Evolutionary conservation across 2,888 invertebrate genomes (phyloP), one percentile per base, ranked within the genome.

Genomic region (Torymus auratus): DNA sequence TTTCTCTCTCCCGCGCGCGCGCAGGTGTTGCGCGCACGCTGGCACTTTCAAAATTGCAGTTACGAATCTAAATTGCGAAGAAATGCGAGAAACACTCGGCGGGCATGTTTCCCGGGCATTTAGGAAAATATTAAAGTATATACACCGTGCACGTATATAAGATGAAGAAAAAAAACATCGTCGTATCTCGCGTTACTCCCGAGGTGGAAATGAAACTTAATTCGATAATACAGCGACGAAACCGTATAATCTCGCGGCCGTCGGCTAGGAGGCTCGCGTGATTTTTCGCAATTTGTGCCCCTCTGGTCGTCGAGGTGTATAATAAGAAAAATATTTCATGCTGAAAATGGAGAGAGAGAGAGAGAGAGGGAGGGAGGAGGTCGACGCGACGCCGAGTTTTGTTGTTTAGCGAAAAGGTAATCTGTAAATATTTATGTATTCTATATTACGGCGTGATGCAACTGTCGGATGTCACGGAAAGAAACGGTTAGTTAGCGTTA

Each of bases 271-370:
- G 73, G 82, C 74, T 88, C 83, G 88, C 88, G 88, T 88, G 88
- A 86, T 85, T 86, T 85, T 85, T 82, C 83, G 85, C 86, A 86
- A 87, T 88, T 88, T 87, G 61, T 82, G 81, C 52, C 28, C 61
- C 60, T 10, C 55, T 28, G 62, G 41, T 41, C 41, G 41, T 41
- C 41, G 41, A 41, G 3, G 23, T 53, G 7, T 61, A 52, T 61
- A 52, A 72, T 55, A 61, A 65, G 11, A 62, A 76, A 55, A 61
- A 28, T 65, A 74, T 67, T 67, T 56, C 60, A 41, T 17, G 62
- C 53, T 60, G 53, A 2, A 68, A 68, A 76, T 69, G 52, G 41
- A 41, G 41, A 50, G 7, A n/a, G 52, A 5, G 11, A 41, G 12
- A 23, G 15, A n/a, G 56, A 28, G 14, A 56, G 28, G 28, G 41